Evolutionary conservation across 92 coral and sea anemone genomes (phyloP), one percentile per base, ranked within the genome.

Genomic region (Pocillopora meandrina): DNA sequence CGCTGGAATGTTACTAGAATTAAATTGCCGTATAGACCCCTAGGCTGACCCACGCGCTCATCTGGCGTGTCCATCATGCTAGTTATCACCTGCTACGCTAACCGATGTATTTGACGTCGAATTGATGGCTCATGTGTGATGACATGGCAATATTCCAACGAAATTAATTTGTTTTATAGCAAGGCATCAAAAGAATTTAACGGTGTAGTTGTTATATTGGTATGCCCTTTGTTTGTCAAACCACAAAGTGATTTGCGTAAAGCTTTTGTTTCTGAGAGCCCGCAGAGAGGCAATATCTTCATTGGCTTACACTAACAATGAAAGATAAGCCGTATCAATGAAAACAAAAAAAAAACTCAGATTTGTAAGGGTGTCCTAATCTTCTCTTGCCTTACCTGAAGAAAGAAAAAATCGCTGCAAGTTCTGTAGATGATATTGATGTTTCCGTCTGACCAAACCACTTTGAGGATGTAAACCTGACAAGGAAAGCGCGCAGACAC

Each of bases 371-470:
- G 52, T 42, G 52, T 7, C 52, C 52, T 42, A 3, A 42, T 42
- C 52, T 7, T 7, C 8, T 42, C 5, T 42, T 7, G 26, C 9
- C 56, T 19, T 76, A 90, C 93, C 93, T 86, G 93, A 35, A 90
- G 79, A 60, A 47, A 76, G 61, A 90, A 90, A 60, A 90, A 90
- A 77, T 90, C 90, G 52, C 90, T 82, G 75, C 90, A 86, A 34
- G 87, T 88, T 60, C 93, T 86, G 88, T 90, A 90, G 31, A 86
- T 77, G 20, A 90, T 90, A 63, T 90, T 90, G 23, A 90, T 86
- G 17, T 79, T 90, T 21, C 93, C 93, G 52, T 90, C 90, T 31
- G 88, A 90, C 93, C 93, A 90, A 64, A 90, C 76, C 56, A 90
- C 93, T 52, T 90, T 90, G 52, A 90, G 71, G 61, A 90, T 86